Percentiles rank a stretch among this genome's conserved stretches.
Evolutionary conservation across 1,140 invertebrate species (phyloP).

Genomic region (Ceratina australensis): DNA sequence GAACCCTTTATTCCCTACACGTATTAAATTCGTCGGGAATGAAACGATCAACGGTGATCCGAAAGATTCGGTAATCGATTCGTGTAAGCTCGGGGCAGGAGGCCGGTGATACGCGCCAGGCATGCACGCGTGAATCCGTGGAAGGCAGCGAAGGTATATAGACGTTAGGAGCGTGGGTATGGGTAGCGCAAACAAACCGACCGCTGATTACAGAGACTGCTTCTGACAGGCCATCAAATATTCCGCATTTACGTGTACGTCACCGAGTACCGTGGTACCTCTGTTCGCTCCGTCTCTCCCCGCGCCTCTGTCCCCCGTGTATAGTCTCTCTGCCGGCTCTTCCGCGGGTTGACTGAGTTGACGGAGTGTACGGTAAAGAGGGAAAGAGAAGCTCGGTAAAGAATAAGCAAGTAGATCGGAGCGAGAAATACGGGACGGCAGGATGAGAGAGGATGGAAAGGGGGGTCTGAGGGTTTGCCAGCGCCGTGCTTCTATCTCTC

Average conservation of each 20-base stretch:
- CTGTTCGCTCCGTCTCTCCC: constrained; percentile 65
- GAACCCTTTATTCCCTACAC: no score
- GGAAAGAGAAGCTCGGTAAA: constrained; percentile 11
- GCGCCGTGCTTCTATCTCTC: constrained; percentile 52
- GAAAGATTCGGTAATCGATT: no score
- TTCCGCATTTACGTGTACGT: constrained; percentile 78
- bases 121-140: not conserved
- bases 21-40: not conserved
- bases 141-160: constrained; percentile 40
- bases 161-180: constrained; percentile 59
- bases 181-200: constrained; percentile 77
- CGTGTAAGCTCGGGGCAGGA: not conserved
- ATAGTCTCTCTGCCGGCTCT: constrained; percentile 41
- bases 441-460: constrained; percentile 11
- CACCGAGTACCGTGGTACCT: constrained; percentile 71
- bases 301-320: constrained; percentile 29
- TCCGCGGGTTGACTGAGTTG: constrained; percentile 50
- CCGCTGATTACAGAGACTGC: constrained; percentile 79
- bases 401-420: constrained; percentile 30
- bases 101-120: not conserved
- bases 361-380: constrained; percentile 25
- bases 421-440: not conserved
- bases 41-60: not conserved
- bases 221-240: constrained; percentile 79
- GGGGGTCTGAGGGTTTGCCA: constrained; percentile 58